Evolutionary conservation across 2,888 invertebrate genomes (phyloP), one percentile per base, ranked within the genome.

Genomic region (Hoplodrina blanda): DNA sequence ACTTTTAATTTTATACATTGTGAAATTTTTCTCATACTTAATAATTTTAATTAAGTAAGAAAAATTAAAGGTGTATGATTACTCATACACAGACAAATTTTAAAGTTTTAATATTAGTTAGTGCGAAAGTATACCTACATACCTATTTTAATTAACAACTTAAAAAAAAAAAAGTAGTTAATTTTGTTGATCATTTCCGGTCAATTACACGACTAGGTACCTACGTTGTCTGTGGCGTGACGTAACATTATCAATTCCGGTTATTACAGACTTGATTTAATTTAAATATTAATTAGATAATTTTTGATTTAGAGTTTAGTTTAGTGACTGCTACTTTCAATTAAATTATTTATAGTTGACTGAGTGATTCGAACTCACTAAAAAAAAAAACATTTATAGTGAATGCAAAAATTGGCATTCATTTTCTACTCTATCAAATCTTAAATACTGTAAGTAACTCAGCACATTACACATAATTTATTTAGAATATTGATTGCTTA

Each of bases 141-240:
- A 50, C 0, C 19, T 41, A 55, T 46, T 25, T 55, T 73, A 71
- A 82, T 70, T 66, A 71, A 57, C 6, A 54, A 25, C 19, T 59
- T 65, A 73, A 78, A 78, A 70, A 75, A 67, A 57, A 67, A 73
- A 66, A 70, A 59, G 62, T 53, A 13, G 20, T 63, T 70, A 65
- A 80, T 78, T 82, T 76, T 37, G 64, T 71, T 69, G 56, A 73
- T 75, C 67, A 85, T 83, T 88, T 89, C 88, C 88, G 87, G 79
- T 82, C 83, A 87, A 84, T 83, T 71, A 69, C 73, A 59, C 69
- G 62, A 67, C 69, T 76, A 46, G 69, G 62, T 61, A 44, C n/a
- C n/a, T n/a, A n/a, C 59, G 49, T 56, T 66, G 60, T 66, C 62
- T 60, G 37, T 20, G 74, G 64, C 62, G 55, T 84, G 73, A 78